Evolutionary conservation across 2,797 vertebrate genomes (phyloP).

Genomic region (Crocidura indochinensis): DNA sequence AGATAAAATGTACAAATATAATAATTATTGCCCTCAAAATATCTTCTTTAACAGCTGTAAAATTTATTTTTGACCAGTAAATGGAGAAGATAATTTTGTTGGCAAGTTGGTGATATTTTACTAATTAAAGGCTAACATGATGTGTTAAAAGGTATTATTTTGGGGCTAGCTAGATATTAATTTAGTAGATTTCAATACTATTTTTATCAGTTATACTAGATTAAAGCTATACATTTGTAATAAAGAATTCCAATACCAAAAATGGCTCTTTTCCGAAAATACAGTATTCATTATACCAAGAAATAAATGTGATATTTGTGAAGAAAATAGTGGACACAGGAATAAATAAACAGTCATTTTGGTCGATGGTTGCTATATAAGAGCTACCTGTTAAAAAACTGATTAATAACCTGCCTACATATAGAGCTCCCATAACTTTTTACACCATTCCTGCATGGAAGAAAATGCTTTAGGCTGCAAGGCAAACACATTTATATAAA

Average conservation of each 20-base stretch:
- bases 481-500: slow-evolving; percentile 48
- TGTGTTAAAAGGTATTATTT: slow-evolving; percentile 50
- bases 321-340: background rate
- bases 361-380: background rate
- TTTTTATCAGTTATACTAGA: slow-evolving; percentile 16
- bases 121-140: background rate
- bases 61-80: background rate
- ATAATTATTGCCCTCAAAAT: background rate
- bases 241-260: slow-evolving; percentile 36
- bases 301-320: background rate
- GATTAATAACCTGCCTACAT: background rate
- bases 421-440: background rate
- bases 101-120: slow-evolving; percentile 38
- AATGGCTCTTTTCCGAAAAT: background rate
- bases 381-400: slow-evolving; percentile 12
- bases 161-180: background rate
- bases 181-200: background rate
- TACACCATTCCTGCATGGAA: background rate
- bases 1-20: background rate
- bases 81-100: background rate
- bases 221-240: background rate
- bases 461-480: slow-evolving; percentile 27
- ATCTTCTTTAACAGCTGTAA: background rate
- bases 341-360: background rate
- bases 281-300: slow-evolving; percentile 9